Evolutionary conservation across 2,888 invertebrate species (phyloP).

Genomic region (Masnerella sp.): DNA sequence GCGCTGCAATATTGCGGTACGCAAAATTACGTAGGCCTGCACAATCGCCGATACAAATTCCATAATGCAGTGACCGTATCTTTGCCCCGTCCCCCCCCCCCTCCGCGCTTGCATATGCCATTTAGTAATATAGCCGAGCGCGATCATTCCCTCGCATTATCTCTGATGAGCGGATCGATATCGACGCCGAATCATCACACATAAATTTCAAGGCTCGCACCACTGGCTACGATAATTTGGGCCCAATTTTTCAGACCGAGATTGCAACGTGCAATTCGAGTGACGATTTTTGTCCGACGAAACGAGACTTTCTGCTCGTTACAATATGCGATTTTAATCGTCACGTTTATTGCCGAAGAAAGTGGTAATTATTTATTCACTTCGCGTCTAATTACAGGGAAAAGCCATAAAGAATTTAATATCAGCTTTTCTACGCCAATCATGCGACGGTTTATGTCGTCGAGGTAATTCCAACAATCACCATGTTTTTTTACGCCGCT

Average conservation of each 20-base stretch:
- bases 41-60: conserved; percentile 73
- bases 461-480: conserved; percentile 12
- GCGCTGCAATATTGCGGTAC: conserved; percentile 42
- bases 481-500: conserved; percentile 49
- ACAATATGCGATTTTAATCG: conserved; percentile 54
- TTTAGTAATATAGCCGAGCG: conserved; percentile 69
- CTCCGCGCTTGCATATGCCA: conserved; percentile 52
- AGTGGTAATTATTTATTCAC: conserved; percentile 55
- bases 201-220: conserved; percentile 62
- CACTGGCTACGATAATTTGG: conserved; percentile 59
- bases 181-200: conserved; percentile 62
- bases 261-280: conserved; percentile 46
- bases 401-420: conserved; percentile 52
- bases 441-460: conserved; percentile 16
- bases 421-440: conserved; percentile 48
- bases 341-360: conserved; percentile 48
- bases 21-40: conserved; percentile 66
- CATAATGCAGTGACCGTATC: conserved; percentile 73
- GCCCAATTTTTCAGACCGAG: conserved; percentile 52
- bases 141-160: conserved; percentile 67
- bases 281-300: too few species aligned
- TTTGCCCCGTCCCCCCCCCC: conserved; percentile 56
- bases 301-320: conserved; percentile 55
- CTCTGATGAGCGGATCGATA: conserved; percentile 63
- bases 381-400: conserved; percentile 45